Evolutionary conservation across 1,140 invertebrate genomes (phyloP), one percentile per base, ranked within the genome.

Genomic region (Drosophila malerkotliana): DNA sequence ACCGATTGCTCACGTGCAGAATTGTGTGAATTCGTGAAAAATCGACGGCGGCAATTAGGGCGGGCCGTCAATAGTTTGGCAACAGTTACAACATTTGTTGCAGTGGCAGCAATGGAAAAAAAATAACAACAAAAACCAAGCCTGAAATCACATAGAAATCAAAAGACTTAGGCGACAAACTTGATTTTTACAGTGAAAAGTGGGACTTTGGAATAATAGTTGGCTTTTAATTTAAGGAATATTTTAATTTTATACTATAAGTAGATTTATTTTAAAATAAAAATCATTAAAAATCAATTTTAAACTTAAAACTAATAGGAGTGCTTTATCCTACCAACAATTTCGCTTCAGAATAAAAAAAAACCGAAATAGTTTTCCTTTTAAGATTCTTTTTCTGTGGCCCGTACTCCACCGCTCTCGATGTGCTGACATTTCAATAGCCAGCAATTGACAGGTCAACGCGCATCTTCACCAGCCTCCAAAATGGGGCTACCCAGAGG

Each of bases 351-450:
- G 34, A 4, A 37, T 9, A 12, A 37, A 37, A 18, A 9, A 44
- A 18, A 24, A 14, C 7, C 12, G 0, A 6, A 15, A 47, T 10
- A 24, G 44, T 47, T 47, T 9, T 21, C 15, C 44, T 10, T 37
- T 21, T 18, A 21, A 4, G 44, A 47, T n/a, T 34, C 10, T 56
- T 24, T 41, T 48, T 53, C 10, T 9, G 37, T 57, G 39, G 18
- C 51, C 39, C 37, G 49, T 56, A 59, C 56, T 32, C 32, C 9
- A 24, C 41, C 63, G 63, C 63, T 67, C 63, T 67, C 59, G 45
- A 64, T 69, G 71, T 60, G 75, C 87, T 91, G 90, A 91, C 90
- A 91, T 91, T 91, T 91, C 90, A 91, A 91, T 91, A 91, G 90
- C 76, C 72, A 73, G 63, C 74, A 91, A 90, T 91, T 91, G 90